These are phyloP conservation scores for Gobius niger DNA, from an alignment of 2,113 vertebrate genomes.

Conservation along the genomic window DNA sequence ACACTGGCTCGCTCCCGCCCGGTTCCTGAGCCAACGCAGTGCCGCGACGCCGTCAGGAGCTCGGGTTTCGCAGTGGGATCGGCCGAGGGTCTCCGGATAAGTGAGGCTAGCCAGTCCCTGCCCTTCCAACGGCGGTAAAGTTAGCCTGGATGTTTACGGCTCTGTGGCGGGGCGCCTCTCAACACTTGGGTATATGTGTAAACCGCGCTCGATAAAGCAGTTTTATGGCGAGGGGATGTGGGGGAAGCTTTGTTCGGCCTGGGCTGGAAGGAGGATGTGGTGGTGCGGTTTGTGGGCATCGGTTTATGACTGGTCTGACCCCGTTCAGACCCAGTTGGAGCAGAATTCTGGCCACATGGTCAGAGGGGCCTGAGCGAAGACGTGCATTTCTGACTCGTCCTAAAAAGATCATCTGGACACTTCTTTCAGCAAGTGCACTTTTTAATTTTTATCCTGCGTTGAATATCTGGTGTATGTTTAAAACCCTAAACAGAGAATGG, in stretches of 20 bases:
- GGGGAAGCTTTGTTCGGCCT: not conserved
- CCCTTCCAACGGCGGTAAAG: not conserved
- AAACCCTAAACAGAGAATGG: too few relatives aligned
- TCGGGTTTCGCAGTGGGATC: conserved; percentile 3
- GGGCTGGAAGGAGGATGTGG: not conserved
- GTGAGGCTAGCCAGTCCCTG: not conserved
- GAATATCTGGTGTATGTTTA: too few relatives aligned
- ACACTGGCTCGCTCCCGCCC: not conserved
- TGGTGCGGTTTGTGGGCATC: not conserved
- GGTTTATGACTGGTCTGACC: not conserved
- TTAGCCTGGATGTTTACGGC: not conserved
- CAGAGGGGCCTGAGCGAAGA: too few relatives aligned
- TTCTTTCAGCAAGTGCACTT: too few relatives aligned
- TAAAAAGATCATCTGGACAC: too few relatives aligned
- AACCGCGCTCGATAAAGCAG: not conserved
- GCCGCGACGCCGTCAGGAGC: not conserved
- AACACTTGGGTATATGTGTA: not conserved
- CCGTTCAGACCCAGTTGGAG: not conserved
- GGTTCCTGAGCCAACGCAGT: not conserved
- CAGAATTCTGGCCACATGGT: not conserved
- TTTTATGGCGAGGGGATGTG: not conserved
- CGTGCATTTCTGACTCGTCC: too few relatives aligned
- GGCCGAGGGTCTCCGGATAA: conserved; percentile 3
- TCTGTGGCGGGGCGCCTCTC: not conserved
- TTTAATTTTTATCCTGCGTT: too few relatives aligned